Percentiles rank a stretch among this genome's conserved stretches.
Evolutionary conservation across 2,113 vertebrate genomes (phyloP).

Genomic region (Mormyrus iriodes): DNA sequence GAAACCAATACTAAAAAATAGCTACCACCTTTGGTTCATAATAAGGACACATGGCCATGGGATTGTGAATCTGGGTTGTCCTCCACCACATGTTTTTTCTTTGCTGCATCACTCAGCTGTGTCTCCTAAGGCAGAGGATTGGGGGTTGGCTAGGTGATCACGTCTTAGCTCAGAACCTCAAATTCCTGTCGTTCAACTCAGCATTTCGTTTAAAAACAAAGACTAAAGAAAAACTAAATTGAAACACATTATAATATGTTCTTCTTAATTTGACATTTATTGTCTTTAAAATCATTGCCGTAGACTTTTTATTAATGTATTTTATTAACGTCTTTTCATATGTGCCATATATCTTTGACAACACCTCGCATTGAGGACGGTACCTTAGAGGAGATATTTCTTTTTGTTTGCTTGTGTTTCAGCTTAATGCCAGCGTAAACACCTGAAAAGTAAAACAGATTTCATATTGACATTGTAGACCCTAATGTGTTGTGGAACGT

Average conservation of each 20-base stretch:
- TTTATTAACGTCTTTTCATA: neutral
- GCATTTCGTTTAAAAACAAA: neutral
- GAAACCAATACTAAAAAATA: neutral
- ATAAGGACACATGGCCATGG: neutral
- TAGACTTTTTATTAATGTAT: neutral
- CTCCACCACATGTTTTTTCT: neutral
- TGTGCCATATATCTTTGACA: neutral
- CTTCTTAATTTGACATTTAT: neutral
- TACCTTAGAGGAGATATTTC: neutral
- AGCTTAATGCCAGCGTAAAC: neutral
- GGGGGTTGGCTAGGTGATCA: conserved; percentile 13
- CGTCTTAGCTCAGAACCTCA: neutral
- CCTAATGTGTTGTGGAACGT: conserved; percentile 40
- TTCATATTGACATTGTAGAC: conserved; percentile 49
- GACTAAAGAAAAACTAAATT: neutral
- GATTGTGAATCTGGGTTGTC: conserved; percentile 3
- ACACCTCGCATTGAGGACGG: neutral
- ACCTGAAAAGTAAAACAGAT: conserved; percentile 26
- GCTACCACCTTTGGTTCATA: neutral
- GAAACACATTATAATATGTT: neutral
- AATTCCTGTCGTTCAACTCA: neutral
- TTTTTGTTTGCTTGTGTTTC: neutral
- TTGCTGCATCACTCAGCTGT: conserved; percentile 18
- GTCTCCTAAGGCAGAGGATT: conserved; percentile 25
- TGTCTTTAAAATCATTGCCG: neutral